Evolutionary conservation across 2,888 invertebrate species (phyloP).

Genomic region (Charanyca ferruginea): DNA sequence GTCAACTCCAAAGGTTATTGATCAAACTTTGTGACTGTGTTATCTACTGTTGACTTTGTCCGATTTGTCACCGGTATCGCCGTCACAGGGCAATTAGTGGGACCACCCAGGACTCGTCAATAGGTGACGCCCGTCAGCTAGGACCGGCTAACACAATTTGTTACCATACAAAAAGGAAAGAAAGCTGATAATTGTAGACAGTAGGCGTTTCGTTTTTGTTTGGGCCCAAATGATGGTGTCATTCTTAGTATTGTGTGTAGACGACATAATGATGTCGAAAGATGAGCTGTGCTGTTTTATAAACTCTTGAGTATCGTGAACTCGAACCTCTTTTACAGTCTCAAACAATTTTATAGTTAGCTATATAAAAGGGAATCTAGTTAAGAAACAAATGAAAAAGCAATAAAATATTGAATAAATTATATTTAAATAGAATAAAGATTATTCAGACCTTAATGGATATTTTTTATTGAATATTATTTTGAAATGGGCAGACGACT

Average conservation of each 20-base stretch:
- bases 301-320: neutral
- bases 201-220: conserved; percentile 64
- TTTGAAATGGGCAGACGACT: conserved; percentile 12
- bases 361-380: conserved; percentile 17
- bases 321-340: neutral
- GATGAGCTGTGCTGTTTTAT: conserved; percentile 11
- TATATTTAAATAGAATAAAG: conserved; percentile 28
- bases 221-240: conserved; percentile 44
- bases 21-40: conserved; percentile 67
- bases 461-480: conserved; percentile 38
- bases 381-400: conserved; percentile 47
- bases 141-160: conserved; percentile 71
- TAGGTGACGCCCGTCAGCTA: conserved; percentile 69
- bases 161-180: conserved; percentile 62
- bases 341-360: conserved; percentile 16
- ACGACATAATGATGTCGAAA: conserved; percentile 40
- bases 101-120: conserved; percentile 78
- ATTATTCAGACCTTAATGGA: conserved; percentile 19
- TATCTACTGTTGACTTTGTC: conserved; percentile 72
- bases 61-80: conserved; percentile 77
- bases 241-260: conserved; percentile 53
- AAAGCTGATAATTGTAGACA: conserved; percentile 57
- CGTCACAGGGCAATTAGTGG: conserved; percentile 78
- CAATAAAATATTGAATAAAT: conserved; percentile 35
- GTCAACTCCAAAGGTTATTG: conserved; percentile 51